phyloP scores from a whole-genome alignment of 2,888 invertebrate species.

The Agriopis marginaria region DNA sequence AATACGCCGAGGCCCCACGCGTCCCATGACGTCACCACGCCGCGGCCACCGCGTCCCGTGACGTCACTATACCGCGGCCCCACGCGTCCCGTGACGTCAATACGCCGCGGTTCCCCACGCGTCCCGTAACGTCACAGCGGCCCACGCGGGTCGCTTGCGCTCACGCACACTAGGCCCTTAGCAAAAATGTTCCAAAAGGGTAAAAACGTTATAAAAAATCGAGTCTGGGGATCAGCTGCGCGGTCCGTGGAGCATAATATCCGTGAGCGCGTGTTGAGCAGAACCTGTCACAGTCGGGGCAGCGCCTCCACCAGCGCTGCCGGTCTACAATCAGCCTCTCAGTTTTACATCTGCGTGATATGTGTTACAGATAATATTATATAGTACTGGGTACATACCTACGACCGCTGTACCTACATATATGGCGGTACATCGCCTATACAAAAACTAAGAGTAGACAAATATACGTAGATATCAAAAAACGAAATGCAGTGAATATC shows the following conservation, averaged over 20 bases:
- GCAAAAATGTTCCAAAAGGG: constrained; percentile 76
- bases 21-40: neutral
- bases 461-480: constrained; percentile 78
- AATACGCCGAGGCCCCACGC: neutral
- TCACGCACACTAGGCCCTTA: constrained; percentile 68
- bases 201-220: constrained; percentile 77
- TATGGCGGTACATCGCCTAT: constrained; percentile 75
- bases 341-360: constrained; percentile 81
- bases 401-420: constrained; percentile 77
- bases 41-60: neutral
- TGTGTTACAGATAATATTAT: constrained; percentile 78
- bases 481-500: constrained; percentile 81
- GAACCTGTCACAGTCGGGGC: constrained; percentile 25
- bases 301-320: constrained; percentile 52
- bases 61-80: neutral
- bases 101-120: neutral
- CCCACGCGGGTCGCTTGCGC: constrained; percentile 46
- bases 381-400: constrained; percentile 77
- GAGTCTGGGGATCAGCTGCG: constrained; percentile 63
- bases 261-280: constrained; percentile 70
- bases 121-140: neutral
- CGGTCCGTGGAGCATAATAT: constrained; percentile 44
- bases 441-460: constrained; percentile 72
- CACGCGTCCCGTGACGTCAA: too few species aligned
- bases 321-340: constrained; percentile 76